A percentile compares a stretch with the other conserved stretches of the same genome.
phyloP scores from a whole-genome alignment of 2,113 vertebrate genomes.

The Aleadryas rufinucha region DNA sequence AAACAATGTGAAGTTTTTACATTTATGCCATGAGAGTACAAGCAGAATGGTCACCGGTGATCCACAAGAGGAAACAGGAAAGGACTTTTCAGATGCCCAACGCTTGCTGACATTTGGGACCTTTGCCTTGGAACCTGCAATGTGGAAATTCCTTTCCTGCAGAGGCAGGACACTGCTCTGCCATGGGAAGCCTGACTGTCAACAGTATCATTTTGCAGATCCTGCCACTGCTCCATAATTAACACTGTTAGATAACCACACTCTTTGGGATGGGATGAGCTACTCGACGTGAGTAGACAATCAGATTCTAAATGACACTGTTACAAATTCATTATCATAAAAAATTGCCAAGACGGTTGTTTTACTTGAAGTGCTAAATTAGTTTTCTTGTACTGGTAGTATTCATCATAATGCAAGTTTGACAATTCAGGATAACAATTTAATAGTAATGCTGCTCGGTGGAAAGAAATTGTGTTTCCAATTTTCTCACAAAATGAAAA shows the following conservation, averaged over 20 bases:
- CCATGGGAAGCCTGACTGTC: background rate
- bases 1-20: background rate
- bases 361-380: conserved; percentile 55
- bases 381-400: conserved; percentile 6
- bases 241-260: background rate
- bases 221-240: background rate
- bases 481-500: conserved; percentile 17
- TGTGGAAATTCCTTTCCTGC: background rate
- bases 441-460: conserved; percentile 3
- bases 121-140: background rate
- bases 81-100: background rate
- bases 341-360: background rate
- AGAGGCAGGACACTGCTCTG: background rate
- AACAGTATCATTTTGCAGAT: background rate
- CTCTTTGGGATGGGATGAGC: background rate
- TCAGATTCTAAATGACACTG: conserved; percentile 11
- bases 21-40: background rate
- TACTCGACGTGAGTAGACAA: background rate
- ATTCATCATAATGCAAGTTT: conserved; percentile 51
- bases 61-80: background rate
- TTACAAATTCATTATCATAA: conserved; percentile 40
- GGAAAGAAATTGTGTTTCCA: background rate
- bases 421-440: conserved; percentile 43
- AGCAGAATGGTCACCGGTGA: background rate
- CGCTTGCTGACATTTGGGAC: rapidly evolving